phyloP scores from a whole-genome alignment of 2,888 invertebrate genomes.

The Dorcus parallelipipedus region DNA sequence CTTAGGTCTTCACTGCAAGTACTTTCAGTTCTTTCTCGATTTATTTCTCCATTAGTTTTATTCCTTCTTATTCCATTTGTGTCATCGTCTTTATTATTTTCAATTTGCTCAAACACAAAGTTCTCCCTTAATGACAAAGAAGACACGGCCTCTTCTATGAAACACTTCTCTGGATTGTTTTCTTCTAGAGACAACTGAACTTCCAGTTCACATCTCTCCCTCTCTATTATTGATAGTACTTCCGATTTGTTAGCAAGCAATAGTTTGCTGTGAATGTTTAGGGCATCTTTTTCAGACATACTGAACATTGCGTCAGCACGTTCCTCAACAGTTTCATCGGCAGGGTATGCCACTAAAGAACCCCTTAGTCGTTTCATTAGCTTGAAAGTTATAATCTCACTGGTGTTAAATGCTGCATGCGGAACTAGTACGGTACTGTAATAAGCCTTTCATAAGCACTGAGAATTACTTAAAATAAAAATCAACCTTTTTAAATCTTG shows the following conservation, averaged over 20 bases:
- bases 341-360: conserved; percentile 56
- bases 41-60: background rate
- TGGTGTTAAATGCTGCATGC: conserved; percentile 55
- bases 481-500: conserved; percentile 77
- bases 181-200: conserved; percentile 64
- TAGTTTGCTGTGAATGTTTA: conserved; percentile 70
- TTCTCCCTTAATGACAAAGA: conserved; percentile 59
- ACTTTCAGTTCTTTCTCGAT: conserved; percentile 33
- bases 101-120: conserved; percentile 41
- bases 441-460: background rate
- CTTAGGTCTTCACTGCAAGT: conserved; percentile 32
- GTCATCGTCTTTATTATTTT: background rate
- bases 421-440: conserved; percentile 59
- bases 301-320: conserved; percentile 43
- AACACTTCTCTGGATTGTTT: conserved; percentile 78
- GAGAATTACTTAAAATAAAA: background rate
- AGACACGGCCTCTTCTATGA: conserved; percentile 78
- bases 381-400: conserved; percentile 72
- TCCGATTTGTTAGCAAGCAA: conserved; percentile 68
- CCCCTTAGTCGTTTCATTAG: conserved; percentile 68
- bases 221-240: conserved; percentile 67
- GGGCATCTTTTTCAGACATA: conserved; percentile 52
- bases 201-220: conserved; percentile 68
- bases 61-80: conserved; percentile 1
- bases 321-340: conserved; percentile 40